Conservation (phyloP, 1,140 invertebrate genomes). For the Dreissena polymorpha region DNA sequence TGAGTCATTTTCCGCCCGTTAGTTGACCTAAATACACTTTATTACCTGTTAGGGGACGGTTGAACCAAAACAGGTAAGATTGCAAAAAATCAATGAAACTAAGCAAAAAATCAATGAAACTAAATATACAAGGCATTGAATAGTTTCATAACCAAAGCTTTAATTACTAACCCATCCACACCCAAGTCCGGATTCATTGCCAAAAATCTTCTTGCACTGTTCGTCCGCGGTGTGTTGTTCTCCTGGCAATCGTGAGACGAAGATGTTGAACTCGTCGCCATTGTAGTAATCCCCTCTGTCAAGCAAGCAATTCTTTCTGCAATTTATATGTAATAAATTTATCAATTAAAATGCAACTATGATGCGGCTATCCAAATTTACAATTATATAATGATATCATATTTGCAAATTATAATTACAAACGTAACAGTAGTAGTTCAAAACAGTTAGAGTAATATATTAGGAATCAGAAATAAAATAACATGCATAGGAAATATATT, state of each 20-base stretch:
- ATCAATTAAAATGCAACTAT: no score
- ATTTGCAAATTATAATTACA: no score
- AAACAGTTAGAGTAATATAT: no score
- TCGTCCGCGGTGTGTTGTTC: background rate
- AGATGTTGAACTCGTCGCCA: slow-evolving; percentile 12
- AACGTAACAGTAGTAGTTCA: no score
- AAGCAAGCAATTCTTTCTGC: background rate
- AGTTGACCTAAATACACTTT: no score
- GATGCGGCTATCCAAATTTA: no score
- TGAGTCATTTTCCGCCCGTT: no score
- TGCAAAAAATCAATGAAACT: background rate
- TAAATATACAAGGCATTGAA: background rate
- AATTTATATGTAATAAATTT: background rate
- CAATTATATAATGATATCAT: no score
- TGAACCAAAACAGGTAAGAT: no score
- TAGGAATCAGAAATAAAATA: no score
- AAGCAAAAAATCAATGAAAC: background rate
- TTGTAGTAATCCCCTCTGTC: slow-evolving; percentile 33
- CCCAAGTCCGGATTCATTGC: slow-evolving; percentile 4
- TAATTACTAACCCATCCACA: background rate
- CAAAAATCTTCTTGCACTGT: slow-evolving; percentile 31
- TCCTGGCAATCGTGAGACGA: slow-evolving; percentile 3
- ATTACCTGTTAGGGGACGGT: background rate
- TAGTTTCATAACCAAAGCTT: background rate
- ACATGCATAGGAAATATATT: no score